Base-by-base conservation (phyloP, 2,113 vertebrate genomes). In the Sphaerodactylus townsendi region DNA sequence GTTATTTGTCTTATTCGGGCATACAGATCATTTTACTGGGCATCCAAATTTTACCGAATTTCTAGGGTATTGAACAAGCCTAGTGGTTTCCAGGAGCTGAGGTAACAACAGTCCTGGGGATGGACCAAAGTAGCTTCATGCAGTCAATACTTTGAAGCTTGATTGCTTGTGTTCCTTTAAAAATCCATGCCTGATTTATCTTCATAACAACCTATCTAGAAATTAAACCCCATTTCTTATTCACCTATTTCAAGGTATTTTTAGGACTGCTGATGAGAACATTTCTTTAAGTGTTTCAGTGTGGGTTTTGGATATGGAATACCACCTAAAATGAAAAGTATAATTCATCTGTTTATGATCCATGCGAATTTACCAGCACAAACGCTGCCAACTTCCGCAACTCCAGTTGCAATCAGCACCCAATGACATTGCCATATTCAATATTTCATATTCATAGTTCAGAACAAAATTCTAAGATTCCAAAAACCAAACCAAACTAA, bases 311-410 rank as follows among this genome's bases (percentile, higher is more conserved):
- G 3, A 73, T 77, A 9, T 6, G 28, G 44, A 72, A 80, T 35
- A n/a, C 11, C 71, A 53, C 59, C 44, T 65, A n/a, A 84, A 89
- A 74, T 50, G 35, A 84, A 87, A 85, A 89, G 66, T 59, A 23
- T 48, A 37, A 68, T 77, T 62, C 25, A 66, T 23, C 25, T 72
- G 88, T 91, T 48, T 48, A 83, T 21, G 44, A 71, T 92, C 87
- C 92, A 71, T 74, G 69, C 69, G 66, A 91, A 85, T 86, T 91
- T 53, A 75, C 79, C 74, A 89, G 79, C 37, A 82, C 11, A 87
- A 83, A 17, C 35, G 50, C 50, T 87, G 80, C 53, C 87, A 88
- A 66, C 1, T 21, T 41, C 25, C 70, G 33, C 46, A 62, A 87
- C 64, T 79, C n/a, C 1, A 73, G 39, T 68, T 28, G 75, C 64